Evolutionary conservation across 2,113 vertebrate genomes (phyloP), one percentile per base, ranked within the genome.

Genomic region (Bungarus multicinctus): DNA sequence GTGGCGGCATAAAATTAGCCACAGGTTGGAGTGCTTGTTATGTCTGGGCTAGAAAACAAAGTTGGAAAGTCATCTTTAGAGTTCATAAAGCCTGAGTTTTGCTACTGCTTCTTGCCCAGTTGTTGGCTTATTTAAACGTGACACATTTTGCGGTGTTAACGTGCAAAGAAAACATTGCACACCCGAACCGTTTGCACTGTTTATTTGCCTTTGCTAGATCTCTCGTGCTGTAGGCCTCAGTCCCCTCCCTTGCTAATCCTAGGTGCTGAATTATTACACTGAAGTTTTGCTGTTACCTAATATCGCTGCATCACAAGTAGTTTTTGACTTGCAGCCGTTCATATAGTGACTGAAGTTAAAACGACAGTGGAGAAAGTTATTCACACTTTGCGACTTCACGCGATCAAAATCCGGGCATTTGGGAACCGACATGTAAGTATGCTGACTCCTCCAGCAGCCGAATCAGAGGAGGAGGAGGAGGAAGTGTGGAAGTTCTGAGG

Each of bases 131-230:
- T 74, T 74, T 74, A 20, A 39, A 34, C 16, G 8, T 74, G 69
- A 18, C 69, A 39, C 69, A 20, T 74, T 74, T 20, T 74, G 69
- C 69, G 20, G n/a, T 18, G n/a, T 74, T 74, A 74, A 74, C 16
- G 5, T 8, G 69, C 3, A 74, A 74, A 74, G 69, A 74, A 74
- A 74, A 39, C 69, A 74, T 8, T 34, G 18, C 5, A 18, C 69
- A 39, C 69, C 47, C 47, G 0, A 74, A 1, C 1, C 1, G n/a
- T 34, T 74, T 5, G 2, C n/a, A 20, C 16, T 20, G 5, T 74
- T 74, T 18, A 16, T 74, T 74, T 34, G 4, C n/a, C n/a, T 74
- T 74, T 34, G 69, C 16, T 5, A 1, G 2, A 34, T 34, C 5
- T 14, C 69, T 74, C 2, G n/a, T 74, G 69, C n/a, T 34, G 16